Conservation (phyloP, 2,797 vertebrate genomes). For the Myotis findleyi region DNA sequence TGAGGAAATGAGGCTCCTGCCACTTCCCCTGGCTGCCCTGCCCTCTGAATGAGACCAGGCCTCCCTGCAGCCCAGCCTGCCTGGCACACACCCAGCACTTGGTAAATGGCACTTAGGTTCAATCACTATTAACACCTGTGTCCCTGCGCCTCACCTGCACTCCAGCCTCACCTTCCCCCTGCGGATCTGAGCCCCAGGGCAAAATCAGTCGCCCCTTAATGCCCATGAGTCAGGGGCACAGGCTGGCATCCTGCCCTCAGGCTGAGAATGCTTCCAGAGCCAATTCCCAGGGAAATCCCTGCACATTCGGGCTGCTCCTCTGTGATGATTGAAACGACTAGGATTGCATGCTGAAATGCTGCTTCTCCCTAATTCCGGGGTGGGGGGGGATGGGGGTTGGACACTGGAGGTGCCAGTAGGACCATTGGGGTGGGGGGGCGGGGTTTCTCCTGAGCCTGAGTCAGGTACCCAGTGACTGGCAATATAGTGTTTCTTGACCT, state of each 20-base stretch:
- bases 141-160: neutral
- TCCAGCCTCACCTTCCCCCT: neutral
- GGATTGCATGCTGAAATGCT: neutral
- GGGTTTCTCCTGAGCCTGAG: neutral
- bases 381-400: neutral
- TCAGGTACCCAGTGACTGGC: neutral
- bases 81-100: neutral
- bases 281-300: conserved; percentile 3
- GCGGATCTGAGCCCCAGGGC: neutral
- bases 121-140: neutral
- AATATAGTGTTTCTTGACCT: neutral
- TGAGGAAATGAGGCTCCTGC: neutral
- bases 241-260: neutral
- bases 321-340: neutral
- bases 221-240: neutral
- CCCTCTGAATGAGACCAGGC: neutral
- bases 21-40: neutral
- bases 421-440: neutral
- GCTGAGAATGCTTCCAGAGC: neutral
- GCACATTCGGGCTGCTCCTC: neutral
- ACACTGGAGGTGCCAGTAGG: no score
- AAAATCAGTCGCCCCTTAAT: conserved; percentile 2
- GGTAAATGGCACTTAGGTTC: neutral
- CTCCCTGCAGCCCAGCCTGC: neutral
- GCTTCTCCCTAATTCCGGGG: neutral